phyloP scores from a whole-genome alignment of 2,888 invertebrate species.

The Maniola hyperantus region DNA sequence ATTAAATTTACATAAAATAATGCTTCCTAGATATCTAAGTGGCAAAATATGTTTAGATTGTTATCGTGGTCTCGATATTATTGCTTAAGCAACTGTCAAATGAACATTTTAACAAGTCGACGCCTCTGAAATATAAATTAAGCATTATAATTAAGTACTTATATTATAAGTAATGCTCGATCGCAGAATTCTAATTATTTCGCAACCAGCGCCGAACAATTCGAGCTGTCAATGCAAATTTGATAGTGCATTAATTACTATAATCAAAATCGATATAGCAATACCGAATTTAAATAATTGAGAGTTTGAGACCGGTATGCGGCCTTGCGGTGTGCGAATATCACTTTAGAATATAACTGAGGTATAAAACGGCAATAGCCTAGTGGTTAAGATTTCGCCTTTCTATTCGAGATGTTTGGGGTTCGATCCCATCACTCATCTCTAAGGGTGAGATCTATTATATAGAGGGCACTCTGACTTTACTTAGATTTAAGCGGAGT shows the following conservation, averaged over 20 bases:
- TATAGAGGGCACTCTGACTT: no score
- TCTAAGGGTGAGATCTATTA: no score
- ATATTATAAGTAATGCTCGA: neutral
- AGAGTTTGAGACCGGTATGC: neutral
- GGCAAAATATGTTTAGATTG: conserved; percentile 8
- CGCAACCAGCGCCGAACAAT: conserved; percentile 12
- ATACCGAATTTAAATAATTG: conserved; percentile 1
- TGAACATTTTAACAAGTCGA: conserved; percentile 6
- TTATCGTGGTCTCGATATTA: neutral
- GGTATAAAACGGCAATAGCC: neutral
- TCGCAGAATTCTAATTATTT: conserved; percentile 7
- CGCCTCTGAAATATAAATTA: neutral
- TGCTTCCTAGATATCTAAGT: neutral
- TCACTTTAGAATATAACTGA: conserved; percentile 5
- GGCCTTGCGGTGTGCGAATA: conserved; percentile 2
- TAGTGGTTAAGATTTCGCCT: no score
- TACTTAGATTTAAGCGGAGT: no score
- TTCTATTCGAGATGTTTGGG: no score
- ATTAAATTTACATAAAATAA: no score
- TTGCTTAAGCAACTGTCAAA: conserved; percentile 10
- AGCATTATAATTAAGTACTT: conserved; percentile 4
- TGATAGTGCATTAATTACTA: conserved; percentile 12
- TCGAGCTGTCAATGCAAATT: conserved; percentile 15
- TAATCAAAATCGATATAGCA: conserved; percentile 13
- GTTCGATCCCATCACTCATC: no score